Evolutionary conservation across 2,888 invertebrate species (phyloP).

Genomic region (Nymphalis c-album): DNA sequence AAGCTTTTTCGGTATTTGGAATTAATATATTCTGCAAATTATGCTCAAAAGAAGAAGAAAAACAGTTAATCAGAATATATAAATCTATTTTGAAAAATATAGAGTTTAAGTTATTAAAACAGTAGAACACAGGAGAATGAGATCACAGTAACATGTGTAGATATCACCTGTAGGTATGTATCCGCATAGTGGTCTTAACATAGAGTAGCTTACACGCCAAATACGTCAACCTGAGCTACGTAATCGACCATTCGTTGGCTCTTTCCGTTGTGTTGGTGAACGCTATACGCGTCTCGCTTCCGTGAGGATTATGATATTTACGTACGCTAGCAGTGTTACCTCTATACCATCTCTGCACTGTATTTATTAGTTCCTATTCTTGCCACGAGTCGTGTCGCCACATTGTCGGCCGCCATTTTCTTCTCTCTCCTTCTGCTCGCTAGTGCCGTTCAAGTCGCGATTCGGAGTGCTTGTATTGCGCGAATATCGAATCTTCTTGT

Average conservation of each 20-base stretch:
- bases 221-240: conserved; percentile 26
- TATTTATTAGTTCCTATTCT: conserved; percentile 54
- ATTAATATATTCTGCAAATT: no score
- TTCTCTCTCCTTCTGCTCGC: conserved; percentile 74
- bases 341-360: conserved; percentile 50
- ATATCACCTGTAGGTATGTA: conserved; percentile 41
- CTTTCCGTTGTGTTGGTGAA: conserved; percentile 39
- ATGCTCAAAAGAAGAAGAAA: no score
- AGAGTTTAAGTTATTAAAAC: conserved; percentile 4
- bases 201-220: conserved; percentile 54
- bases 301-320: conserved; percentile 31
- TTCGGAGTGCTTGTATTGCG: conserved; percentile 55
- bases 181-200: conserved; percentile 41
- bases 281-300: conserved; percentile 45
- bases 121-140: conserved; percentile 62
- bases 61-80: no score
- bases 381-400: conserved; percentile 54
- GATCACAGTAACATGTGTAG: conserved; percentile 53
- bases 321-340: conserved; percentile 40
- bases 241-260: conserved; percentile 36
- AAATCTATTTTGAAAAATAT: neutral
- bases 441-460: conserved; percentile 64
- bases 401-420: conserved; percentile 70
- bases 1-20: no score
- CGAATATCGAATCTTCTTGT: conserved; percentile 58